Evolutionary conservation across 2,113 vertebrate genomes (phyloP).

Genomic region (Hydrolagus affinis): DNA sequence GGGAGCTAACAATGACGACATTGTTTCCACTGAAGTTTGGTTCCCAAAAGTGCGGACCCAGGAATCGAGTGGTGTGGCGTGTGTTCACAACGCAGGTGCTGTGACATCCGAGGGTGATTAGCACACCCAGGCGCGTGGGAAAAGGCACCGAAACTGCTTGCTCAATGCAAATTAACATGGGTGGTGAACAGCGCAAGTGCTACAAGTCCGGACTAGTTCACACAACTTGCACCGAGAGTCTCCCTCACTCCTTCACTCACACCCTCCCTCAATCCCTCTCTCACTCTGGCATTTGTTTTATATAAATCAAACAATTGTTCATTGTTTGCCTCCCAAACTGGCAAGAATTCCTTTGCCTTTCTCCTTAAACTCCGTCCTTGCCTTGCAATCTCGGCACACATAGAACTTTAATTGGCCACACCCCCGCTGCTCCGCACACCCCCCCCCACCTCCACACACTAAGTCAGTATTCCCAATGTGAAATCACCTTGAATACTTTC

Average conservation of each 20-base stretch:
- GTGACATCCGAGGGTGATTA: conserved; percentile 15
- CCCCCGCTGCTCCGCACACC: too few species aligned
- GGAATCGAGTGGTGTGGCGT: conserved; percentile 5
- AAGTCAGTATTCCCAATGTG: too few species aligned
- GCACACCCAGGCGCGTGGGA: conserved; percentile 33
- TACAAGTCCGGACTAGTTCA: conserved; percentile 7
- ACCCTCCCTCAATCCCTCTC: too few species aligned
- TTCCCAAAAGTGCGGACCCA: conserved; percentile 21
- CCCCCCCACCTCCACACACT: too few species aligned
- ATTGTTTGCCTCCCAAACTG: not conserved
- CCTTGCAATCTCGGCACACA: too few species aligned
- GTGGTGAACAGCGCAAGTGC: conserved; percentile 10
- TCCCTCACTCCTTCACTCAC: too few species aligned
- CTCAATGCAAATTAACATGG: conserved; percentile 36
- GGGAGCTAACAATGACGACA: conserved; percentile 47
- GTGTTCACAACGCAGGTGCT: conserved; percentile 19
- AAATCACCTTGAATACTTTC: too few species aligned
- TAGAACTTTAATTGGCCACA: too few species aligned
- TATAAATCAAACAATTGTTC: conserved; percentile 5
- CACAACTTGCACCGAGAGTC: not conserved
- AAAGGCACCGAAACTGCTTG: conserved; percentile 43
- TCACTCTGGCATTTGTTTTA: too few species aligned
- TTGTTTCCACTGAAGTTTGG: not conserved
- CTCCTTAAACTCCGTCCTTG: too few species aligned
- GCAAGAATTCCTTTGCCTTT: too few species aligned